Evolutionary conservation across 2,113 vertebrate genomes (phyloP), one percentile per base, ranked within the genome.

Genomic region (Coreoperca whiteheadi): DNA sequence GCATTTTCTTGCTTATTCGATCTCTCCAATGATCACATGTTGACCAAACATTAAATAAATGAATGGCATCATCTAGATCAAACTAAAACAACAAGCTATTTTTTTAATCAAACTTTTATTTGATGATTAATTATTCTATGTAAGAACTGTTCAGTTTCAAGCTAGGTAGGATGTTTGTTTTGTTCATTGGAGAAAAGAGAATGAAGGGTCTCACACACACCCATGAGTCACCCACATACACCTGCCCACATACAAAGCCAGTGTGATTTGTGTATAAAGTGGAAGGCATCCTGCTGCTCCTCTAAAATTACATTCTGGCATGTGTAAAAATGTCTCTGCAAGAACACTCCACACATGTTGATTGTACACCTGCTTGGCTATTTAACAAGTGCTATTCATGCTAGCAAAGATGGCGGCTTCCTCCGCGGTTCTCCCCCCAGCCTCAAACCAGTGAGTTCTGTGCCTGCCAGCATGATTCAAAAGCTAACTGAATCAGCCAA

Each of bases 281-380:
- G 83, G 28, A 88, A 67, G 65, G 66, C 71, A 34, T 78, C 90
- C 79, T 81, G 87, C 87, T 85, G 87, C 74, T 87, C 51, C 66
- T 65, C 74, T 53, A 84, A 88, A 90, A 87, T 86, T 74, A 87
- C 84, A 77, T 84, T 91, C 85, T 87, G 85, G 82, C 90, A 83
- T 84, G 89, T 92, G 91, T 86, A 81, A 84, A 88, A 85, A 83
- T 70, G 30, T 53, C 81, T 87, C 87, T 61, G 82, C 28, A 64
- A 89, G 88, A 74, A 68, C 73, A 68, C 85, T 78, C 78, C 78
- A 53, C 85, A 75, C 87, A 53, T 74, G 81, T 79, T 91, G 85
- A 90, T 85, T 86, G 67, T 91, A 63, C 84, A 87, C 91, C 93
- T 90, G 86, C 88, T 87, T 87, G 79, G 76, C 84, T 88, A 76